Base-by-base conservation (phyloP, 2,797 vertebrate species). In the Acanthiza pusilla region DNA sequence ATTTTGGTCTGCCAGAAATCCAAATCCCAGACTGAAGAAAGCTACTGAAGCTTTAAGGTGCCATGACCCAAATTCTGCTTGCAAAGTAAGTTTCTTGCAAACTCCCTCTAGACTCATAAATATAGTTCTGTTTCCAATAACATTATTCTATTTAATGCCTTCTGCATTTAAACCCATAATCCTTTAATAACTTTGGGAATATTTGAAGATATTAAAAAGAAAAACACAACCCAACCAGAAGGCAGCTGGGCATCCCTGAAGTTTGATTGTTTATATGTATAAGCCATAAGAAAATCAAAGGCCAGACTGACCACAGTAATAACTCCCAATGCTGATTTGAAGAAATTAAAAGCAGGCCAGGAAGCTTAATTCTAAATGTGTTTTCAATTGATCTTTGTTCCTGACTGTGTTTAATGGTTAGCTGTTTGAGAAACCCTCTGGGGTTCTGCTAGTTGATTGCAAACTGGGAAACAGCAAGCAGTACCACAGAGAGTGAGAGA, bases 381-480 rank as follows among this genome's bases (percentile, higher is more conserved):
- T 84, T 96, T 94, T 81, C 95, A 94, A 91, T 79, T 94, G 91
- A 95, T 91, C 89, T 90, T 94, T 94, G 76, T 73, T 86, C 66
- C 77, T 55, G 71, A 45, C 70, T 86, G 27, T 80, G 50, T 81
- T 93, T 94, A 96, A 91, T 54, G 62, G 82, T 86, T 81, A 89
- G 76, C 58, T 94, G 89, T 65, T 89, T 42, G 51, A 94, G 62
- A 94, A 95, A 90, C 26, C 36, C 90, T 90, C 63, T 86, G 76
- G 70, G 55, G 32, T 90, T 89, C 83, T 86, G 63, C 53, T 50
- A 67, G 77, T 30, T 86, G 79, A 72, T 84, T 92, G 93, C 66
- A 88, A 93, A 93, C 76, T 43, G 83, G 61, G 73, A 85, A 94
- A 75, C 36, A 32, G 53, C 36, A 70, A 88, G 65, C 22, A 42